Conservation (phyloP, 2,888 invertebrate genomes). For the Acleris sparsana region DNA sequence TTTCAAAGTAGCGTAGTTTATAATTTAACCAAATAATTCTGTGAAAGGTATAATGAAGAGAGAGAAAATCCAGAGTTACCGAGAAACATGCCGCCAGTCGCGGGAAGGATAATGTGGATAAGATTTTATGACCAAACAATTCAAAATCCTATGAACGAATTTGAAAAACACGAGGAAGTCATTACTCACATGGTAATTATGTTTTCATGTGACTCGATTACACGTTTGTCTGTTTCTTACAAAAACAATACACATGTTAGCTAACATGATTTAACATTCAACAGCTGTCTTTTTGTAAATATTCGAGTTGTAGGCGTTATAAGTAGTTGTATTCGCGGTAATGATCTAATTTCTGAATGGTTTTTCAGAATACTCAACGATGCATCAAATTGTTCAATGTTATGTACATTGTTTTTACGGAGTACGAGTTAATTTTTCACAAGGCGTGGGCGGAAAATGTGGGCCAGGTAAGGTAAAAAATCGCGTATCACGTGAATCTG, state of each 20-base stretch:
- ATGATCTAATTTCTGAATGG: not conserved
- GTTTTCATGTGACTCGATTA: too few species aligned
- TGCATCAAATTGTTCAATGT: slow-evolving; percentile 91
- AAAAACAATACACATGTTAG: too few species aligned
- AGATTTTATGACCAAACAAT: slow-evolving; percentile 89
- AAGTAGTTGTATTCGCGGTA: not conserved
- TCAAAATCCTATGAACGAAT: slow-evolving; percentile 88
- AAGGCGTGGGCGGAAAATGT: slow-evolving; percentile 91
- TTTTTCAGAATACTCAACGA: slow-evolving; percentile 87
- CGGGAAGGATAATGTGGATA: slow-evolving; percentile 93
- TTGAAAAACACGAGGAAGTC: slow-evolving; percentile 69
- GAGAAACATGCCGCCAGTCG: slow-evolving; percentile 90
- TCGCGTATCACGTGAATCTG: not conserved
- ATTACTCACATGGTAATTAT: slow-evolving; percentile 67
- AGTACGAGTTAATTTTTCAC: slow-evolving; percentile 93
- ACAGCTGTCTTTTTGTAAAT: too few species aligned
- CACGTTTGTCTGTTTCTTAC: too few species aligned
- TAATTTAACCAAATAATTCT: not conserved
- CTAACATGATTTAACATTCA: too few species aligned
- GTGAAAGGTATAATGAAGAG: slow-evolving; percentile 87
- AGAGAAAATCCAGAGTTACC: slow-evolving; percentile 89
- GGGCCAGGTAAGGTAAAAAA: slow-evolving; percentile 81
- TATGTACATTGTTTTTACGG: slow-evolving; percentile 89
- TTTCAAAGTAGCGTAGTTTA: too few species aligned
- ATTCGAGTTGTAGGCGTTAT: too few species aligned